phyloP scores from a whole-genome alignment of 92 coral and sea anemone species.

The Blastomussa wellsi region DNA sequence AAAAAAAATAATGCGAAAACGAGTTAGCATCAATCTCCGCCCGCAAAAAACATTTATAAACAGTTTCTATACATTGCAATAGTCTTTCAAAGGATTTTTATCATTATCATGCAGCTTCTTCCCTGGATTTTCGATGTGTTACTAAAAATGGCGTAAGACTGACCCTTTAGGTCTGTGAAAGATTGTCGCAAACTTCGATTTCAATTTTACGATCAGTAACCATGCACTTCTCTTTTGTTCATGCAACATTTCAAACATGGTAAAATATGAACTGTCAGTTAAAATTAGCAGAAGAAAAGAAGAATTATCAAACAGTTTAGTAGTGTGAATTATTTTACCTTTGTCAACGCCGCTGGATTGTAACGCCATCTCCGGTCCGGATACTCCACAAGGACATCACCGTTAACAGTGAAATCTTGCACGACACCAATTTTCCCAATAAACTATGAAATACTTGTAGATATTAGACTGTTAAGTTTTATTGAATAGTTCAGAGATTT shows the following conservation, averaged over 20 bases:
- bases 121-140: too few relatives aligned
- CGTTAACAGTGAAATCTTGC: constrained; percentile 50
- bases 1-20: too few relatives aligned
- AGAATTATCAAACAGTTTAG: too few relatives aligned
- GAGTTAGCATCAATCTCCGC: too few relatives aligned
- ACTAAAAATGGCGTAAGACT: too few relatives aligned
- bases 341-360: constrained; percentile 56
- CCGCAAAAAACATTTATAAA: too few relatives aligned
- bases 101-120: too few relatives aligned
- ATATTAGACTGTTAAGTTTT: neutral
- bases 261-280: neutral
- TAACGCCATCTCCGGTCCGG: constrained; percentile 54
- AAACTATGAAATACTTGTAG: constrained; percentile 35
- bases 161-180: too few relatives aligned
- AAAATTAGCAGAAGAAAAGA: neutral
- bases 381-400: constrained; percentile 60
- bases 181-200: neutral
- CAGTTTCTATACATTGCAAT: too few relatives aligned
- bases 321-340: constrained; percentile 45
- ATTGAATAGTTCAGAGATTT: neutral
- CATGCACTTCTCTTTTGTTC: neutral
- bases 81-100: too few relatives aligned
- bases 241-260: neutral
- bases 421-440: constrained; percentile 64
- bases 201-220: too few relatives aligned